These are phyloP conservation scores for Heterotis niloticus DNA, from an alignment of 2,113 vertebrate genomes.

Conservation along the genomic window DNA sequence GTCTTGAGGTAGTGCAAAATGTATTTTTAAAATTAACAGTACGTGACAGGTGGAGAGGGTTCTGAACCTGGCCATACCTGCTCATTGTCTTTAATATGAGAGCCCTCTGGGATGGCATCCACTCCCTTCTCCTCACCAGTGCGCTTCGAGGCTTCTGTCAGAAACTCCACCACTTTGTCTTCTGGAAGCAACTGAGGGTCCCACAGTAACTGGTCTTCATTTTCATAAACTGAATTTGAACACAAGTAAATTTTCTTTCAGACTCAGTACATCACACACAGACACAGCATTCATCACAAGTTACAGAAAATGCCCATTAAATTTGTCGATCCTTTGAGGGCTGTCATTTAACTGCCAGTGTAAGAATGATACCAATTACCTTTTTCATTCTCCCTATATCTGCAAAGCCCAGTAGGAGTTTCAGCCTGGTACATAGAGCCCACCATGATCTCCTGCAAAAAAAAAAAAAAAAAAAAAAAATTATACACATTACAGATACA, in stretches of 20 bases:
- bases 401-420: slow-evolving; percentile 83
- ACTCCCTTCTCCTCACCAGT: slow-evolving; percentile 87
- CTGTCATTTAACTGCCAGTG: too few relatives aligned
- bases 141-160: slow-evolving; percentile 82
- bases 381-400: slow-evolving; percentile 92
- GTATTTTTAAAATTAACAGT: not conserved
- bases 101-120: slow-evolving; percentile 89
- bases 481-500: slow-evolving; percentile 18
- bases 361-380: slow-evolving; percentile 58
- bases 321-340: too few relatives aligned
- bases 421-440: slow-evolving; percentile 98
- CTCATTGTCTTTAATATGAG: slow-evolving; percentile 94
- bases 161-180: slow-evolving; percentile 87
- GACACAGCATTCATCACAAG: too few relatives aligned
- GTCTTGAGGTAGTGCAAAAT: not conserved
- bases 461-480: too few relatives aligned
- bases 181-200: slow-evolving; percentile 86
- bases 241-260: not conserved
- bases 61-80: slow-evolving; percentile 64
- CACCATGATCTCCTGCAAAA: slow-evolving; percentile 93
- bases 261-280: too few relatives aligned
- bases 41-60: not conserved
- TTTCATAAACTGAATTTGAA: slow-evolving; percentile 78
- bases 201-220: slow-evolving; percentile 96
- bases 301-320: too few relatives aligned